Conservation (phyloP, 2,113 vertebrate genomes). For the Ploceus nigricollis region DNA sequence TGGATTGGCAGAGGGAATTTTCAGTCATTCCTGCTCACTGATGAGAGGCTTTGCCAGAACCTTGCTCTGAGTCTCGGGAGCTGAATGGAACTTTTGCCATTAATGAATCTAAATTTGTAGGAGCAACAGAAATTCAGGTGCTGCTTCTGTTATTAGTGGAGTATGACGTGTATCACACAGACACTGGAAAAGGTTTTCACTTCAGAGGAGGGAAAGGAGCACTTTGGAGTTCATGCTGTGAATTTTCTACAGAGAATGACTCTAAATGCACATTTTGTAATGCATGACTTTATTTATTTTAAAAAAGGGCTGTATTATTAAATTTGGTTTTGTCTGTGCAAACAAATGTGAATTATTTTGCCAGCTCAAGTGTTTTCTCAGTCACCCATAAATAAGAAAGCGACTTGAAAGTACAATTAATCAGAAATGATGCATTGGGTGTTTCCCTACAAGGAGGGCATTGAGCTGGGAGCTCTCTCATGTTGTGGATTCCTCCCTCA, state of each 20-base stretch:
- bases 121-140: not conserved
- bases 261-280: not conserved
- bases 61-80: not conserved
- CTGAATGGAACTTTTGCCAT: not conserved
- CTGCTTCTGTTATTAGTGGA: not conserved
- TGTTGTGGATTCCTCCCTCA: not conserved
- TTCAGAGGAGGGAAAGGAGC: not conserved
- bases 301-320: not conserved
- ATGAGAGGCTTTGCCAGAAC: not conserved
- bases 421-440: constrained; percentile 13
- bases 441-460: not conserved
- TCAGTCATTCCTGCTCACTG: not conserved
- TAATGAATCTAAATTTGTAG: not conserved
- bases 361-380: constrained; percentile 32
- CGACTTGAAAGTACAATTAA: not conserved
- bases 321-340: constrained; percentile 8
- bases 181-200: not conserved
- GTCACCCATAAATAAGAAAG: constrained; percentile 26
- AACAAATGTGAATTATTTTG: constrained; percentile 43
- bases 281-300: not conserved
- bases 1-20: not conserved
- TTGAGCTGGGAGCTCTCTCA: not conserved
- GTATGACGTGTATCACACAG: not conserved
- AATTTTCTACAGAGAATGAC: not conserved
- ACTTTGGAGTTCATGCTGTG: not conserved